phyloP scores from a whole-genome alignment of 64 coral and sea anemone species.

The Platygyra sinensis region DNA sequence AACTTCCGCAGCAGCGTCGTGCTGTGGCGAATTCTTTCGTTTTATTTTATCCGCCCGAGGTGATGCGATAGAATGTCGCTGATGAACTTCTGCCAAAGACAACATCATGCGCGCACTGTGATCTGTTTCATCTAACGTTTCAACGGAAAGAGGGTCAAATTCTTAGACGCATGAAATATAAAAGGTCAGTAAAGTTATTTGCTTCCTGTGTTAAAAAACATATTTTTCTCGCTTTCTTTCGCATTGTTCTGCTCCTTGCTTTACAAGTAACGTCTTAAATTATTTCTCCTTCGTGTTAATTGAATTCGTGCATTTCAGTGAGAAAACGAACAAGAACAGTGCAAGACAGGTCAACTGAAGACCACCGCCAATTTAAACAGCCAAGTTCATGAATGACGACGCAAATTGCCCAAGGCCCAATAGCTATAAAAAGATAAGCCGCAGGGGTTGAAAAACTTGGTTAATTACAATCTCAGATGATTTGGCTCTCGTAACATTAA shows the following conservation, averaged over 20 bases:
- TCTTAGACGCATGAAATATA: neutral
- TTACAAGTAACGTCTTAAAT: neutral
- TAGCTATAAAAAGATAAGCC: neutral
- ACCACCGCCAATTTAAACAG: neutral
- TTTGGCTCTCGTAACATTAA: neutral
- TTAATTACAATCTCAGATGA: neutral
- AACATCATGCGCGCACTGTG: neutral
- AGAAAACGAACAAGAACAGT: neutral
- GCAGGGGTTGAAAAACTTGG: neutral
- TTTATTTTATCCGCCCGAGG: neutral
- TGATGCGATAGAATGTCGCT: neutral
- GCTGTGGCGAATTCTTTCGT: conserved; percentile 3
- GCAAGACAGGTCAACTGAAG: neutral
- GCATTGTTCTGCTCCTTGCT: neutral
- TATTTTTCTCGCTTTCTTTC: neutral
- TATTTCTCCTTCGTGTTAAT: neutral
- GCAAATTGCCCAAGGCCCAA: neutral
- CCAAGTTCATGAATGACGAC: neutral
- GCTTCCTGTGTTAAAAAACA: neutral
- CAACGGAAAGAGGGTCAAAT: conserved; percentile 20
- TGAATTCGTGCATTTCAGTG: neutral
- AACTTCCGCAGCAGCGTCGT: neutral
- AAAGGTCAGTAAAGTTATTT: neutral
- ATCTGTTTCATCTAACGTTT: neutral
- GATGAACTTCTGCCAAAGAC: neutral